A percentile compares a stretch with the other conserved stretches of the same genome.
phyloP scores from a whole-genome alignment of 2,888 invertebrate species.

The Ecliptopera silaceata region DNA sequence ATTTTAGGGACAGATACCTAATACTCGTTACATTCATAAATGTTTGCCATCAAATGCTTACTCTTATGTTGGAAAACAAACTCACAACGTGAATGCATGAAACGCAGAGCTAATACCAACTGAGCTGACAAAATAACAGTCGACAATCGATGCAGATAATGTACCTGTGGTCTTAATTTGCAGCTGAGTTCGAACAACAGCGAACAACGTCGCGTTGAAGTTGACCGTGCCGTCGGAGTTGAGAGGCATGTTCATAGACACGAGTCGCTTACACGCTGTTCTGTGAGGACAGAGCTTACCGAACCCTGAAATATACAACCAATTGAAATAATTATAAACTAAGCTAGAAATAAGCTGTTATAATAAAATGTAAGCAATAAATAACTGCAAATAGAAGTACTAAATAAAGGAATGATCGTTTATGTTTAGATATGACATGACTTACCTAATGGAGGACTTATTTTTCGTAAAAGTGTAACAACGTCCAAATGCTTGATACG shows the following conservation, averaged over 20 bases:
- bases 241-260: slow-evolving; percentile 99
- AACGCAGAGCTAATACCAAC: too few species aligned
- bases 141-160: too few species aligned
- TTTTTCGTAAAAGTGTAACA: slow-evolving; percentile 97
- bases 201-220: slow-evolving; percentile 99
- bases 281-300: slow-evolving; percentile 99
- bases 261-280: slow-evolving; percentile 98
- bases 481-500: slow-evolving; percentile 99
- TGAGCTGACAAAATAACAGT: too few species aligned
- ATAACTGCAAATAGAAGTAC: too few species aligned
- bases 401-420: too few species aligned
- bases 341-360: background rate
- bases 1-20: too few species aligned
- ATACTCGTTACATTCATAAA: too few species aligned
- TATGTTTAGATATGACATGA: too few species aligned
- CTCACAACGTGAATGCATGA: too few species aligned
- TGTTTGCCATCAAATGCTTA: too few species aligned
- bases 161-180: slow-evolving; percentile 94
- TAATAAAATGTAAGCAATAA: too few species aligned
- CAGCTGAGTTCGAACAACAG: slow-evolving; percentile 97
- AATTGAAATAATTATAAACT: background rate
- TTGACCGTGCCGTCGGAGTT: slow-evolving; percentile 99
- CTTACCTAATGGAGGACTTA: slow-evolving; percentile 94
- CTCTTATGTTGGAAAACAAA: too few species aligned
- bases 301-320: slow-evolving; percentile 86